phyloP scores from a whole-genome alignment of 2,888 invertebrate species.

The Luffia ferchaultella region DNA sequence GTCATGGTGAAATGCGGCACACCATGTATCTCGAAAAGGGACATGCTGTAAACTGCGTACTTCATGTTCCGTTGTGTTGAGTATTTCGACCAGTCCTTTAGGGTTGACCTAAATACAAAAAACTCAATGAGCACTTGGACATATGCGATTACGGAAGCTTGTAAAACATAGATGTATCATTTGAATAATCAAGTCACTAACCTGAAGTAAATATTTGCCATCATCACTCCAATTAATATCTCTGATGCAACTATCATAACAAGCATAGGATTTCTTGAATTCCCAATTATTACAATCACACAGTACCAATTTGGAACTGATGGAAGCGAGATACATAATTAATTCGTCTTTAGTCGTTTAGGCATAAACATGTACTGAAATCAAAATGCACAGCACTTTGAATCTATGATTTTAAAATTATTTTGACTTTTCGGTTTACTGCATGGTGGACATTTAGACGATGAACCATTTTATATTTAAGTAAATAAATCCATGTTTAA shows the following conservation, averaged over 20 bases:
- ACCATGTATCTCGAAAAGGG: slow-evolving; percentile 52
- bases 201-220: slow-evolving; percentile 58
- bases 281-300: slow-evolving; percentile 63
- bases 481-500: no score
- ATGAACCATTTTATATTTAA: no score
- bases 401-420: no score
- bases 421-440: no score
- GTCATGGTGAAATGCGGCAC: slow-evolving; percentile 52
- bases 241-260: slow-evolving; percentile 45
- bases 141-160: background rate
- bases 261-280: slow-evolving; percentile 56
- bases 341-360: no score
- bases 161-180: no score
- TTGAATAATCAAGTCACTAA: slow-evolving; percentile 19
- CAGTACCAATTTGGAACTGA: slow-evolving; percentile 62
- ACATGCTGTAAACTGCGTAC: slow-evolving; percentile 51
- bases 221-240: slow-evolving; percentile 61
- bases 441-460: no score
- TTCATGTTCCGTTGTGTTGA: slow-evolving; percentile 48
- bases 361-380: no score
- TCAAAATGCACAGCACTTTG: no score
- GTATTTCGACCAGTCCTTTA: slow-evolving; percentile 48
- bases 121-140: background rate
- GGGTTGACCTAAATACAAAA: slow-evolving; percentile 45
- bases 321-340: slow-evolving; percentile 65